Evolutionary conservation across 1,140 invertebrate species (phyloP).

Genomic region (Tetragonula clypearis): DNA sequence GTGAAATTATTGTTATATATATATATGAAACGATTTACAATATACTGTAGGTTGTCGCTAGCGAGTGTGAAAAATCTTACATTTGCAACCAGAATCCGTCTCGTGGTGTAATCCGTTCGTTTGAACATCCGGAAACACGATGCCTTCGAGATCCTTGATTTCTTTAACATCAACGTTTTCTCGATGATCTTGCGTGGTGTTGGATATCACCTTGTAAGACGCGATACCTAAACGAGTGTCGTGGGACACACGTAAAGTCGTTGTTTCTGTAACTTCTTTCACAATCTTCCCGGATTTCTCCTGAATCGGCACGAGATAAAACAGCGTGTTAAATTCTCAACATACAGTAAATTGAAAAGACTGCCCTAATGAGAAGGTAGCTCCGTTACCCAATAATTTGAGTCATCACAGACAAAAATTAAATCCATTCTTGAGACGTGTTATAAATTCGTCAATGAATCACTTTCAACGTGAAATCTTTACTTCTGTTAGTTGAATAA

Average conservation of each 20-base stretch:
- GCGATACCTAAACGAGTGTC: constrained; percentile 81
- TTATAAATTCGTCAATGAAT: not conserved
- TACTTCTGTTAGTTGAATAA: not conserved
- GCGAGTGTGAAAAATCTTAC: constrained; percentile 7
- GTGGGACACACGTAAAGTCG: constrained; percentile 82
- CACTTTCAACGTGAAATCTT: not conserved
- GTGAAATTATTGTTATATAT: not conserved
- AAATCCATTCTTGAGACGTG: not conserved
- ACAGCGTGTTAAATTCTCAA: not conserved
- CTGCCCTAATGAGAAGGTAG: not conserved
- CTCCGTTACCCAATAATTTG: not conserved
- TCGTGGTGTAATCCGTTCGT: constrained; percentile 41
- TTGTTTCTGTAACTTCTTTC: constrained; percentile 83
- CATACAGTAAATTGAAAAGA: not conserved
- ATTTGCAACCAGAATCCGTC: constrained; percentile 3
- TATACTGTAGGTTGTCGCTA: not conserved
- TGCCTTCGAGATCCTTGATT: constrained; percentile 63
- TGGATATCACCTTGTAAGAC: constrained; percentile 82
- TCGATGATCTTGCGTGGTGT: constrained; percentile 78
- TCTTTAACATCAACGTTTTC: constrained; percentile 68
- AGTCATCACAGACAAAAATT: not conserved
- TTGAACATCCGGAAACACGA: constrained; percentile 33
- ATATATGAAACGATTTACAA: not conserved
- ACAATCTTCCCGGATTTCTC: constrained; percentile 79
- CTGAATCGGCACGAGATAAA: constrained; percentile 55